Base-by-base conservation (phyloP, 2,888 invertebrate species). In the Caenorhabditis drosophilae region DNA sequence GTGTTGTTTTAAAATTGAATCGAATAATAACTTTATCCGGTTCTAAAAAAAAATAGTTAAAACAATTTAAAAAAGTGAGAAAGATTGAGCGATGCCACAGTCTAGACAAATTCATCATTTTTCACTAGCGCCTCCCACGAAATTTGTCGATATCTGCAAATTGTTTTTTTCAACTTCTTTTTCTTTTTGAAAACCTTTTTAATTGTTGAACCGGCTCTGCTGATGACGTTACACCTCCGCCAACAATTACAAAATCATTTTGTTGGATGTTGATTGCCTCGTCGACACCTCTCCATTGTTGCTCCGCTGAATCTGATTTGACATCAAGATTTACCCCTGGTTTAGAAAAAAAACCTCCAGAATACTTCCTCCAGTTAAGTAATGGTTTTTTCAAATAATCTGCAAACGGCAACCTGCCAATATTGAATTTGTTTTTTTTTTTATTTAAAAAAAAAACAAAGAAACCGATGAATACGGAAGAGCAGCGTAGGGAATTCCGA, bases 211-310 rank as follows among this genome's bases (percentile, higher is more conserved):
- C 88, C 26, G 90, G 89, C 83, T 90, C 89, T 6, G 62, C 57
- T 11, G 85, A 82, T 38, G 83, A 70, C 0, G n/a, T n/a, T n/a
- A n/a, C n/a, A n/a, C 85, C 83, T 73, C 97, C 88, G 0, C 97
- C 97, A 1, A 98, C 95, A 11, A 98, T 94, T 26, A 92, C 90
- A 42, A 97, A 87, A 85, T 98, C 98, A 38, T 92, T 93, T 22
- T 92, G 92, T 70, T 89, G 89, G 47, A 90, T 88, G 42, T 89
- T 84, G 4, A 98, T 88, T 4, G 92, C 92, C 52, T 70, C 50
- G 18, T 90, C 89, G 1, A 96, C 94, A 15, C 90, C 89, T 66
- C 90, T 89, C 84, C 97, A 98, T 63, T 90, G 90, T 83, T 97
- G 93, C 0, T 93, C 95, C 52, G 93, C 86, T 34, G 86, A 85